These are phyloP conservation scores for Cyphomyrus plagiostoma DNA, from an alignment of 2,113 vertebrate species.

Conservation along the genomic window DNA sequence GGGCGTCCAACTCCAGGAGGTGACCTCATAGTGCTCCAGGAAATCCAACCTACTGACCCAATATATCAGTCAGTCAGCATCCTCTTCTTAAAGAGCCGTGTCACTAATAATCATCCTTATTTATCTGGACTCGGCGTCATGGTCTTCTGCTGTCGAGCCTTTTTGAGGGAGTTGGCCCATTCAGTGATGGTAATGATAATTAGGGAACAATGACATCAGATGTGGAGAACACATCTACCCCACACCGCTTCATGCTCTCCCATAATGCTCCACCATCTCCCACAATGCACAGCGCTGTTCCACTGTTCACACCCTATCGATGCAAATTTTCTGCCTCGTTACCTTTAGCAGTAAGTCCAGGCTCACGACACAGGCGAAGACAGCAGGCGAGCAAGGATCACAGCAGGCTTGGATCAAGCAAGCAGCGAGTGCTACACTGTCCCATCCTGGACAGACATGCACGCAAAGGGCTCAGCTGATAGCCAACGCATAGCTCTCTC, in stretches of 20 bases:
- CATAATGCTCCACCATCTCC: not conserved
- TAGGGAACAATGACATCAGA: not conserved
- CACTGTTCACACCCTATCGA: not conserved
- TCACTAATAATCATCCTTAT: not conserved
- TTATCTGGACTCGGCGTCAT: not conserved
- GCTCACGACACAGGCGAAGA: not conserved
- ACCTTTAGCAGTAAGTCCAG: not conserved
- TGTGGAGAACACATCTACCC: not conserved
- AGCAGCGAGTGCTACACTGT: not conserved
- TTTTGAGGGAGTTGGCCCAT: not conserved
- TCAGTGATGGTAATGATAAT: not conserved
- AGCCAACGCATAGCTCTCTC: not conserved
- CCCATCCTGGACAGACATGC: not conserved
- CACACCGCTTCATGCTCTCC: not conserved
- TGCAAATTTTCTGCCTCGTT: not conserved
- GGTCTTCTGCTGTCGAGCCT: not conserved
- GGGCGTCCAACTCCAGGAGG: not conserved
- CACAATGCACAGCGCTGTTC: not conserved
- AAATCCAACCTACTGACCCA: not conserved
- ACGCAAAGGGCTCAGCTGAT: not conserved
- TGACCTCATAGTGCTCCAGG: not conserved
- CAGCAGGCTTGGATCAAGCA: not conserved
- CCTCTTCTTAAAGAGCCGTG: not conserved
- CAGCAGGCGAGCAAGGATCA: not conserved
- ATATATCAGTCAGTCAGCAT: not conserved